Evolutionary conservation across 2,888 invertebrate species (phyloP).

Genomic region (Aspidiotus rigidus): DNA sequence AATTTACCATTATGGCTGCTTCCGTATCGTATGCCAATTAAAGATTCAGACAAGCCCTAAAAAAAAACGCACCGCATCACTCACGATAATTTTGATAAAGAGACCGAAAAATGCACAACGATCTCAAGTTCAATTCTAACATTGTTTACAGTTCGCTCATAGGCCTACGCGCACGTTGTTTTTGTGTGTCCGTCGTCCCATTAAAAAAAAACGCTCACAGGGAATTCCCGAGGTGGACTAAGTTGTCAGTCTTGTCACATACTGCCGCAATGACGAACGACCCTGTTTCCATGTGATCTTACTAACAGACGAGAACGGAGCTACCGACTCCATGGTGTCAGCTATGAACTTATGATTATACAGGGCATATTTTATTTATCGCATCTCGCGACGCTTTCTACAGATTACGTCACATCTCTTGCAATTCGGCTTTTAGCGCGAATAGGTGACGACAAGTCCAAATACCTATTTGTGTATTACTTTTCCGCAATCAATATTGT

Average conservation of each 20-base stretch:
- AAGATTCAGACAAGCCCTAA: constrained; percentile 25
- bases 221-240: neutral
- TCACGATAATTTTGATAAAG: neutral
- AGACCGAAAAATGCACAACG: too few relatives aligned
- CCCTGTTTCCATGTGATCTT: constrained; percentile 94
- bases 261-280: constrained; percentile 90
- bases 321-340: constrained; percentile 58
- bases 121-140: too few relatives aligned
- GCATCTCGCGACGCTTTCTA: constrained; percentile 56
- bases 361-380: constrained; percentile 65
- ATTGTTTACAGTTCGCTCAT: neutral
- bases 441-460: constrained; percentile 65
- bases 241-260: constrained; percentile 49
- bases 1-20: constrained; percentile 90
- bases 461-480: constrained; percentile 71
- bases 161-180: too few relatives aligned
- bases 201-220: neutral
- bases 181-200: constrained; percentile 5
- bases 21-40: constrained; percentile 62
- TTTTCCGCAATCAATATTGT: constrained; percentile 59
- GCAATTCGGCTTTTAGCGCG: constrained; percentile 61
- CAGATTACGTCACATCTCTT: constrained; percentile 67
- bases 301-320: constrained; percentile 66
- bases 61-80: neutral
- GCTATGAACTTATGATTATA: constrained; percentile 81